A percentile compares a stretch with the other conserved stretches of the same genome.
These are phyloP conservation scores for Halyomorpha halys DNA, from an alignment of 1,140 invertebrate species.

Conservation along the genomic window DNA sequence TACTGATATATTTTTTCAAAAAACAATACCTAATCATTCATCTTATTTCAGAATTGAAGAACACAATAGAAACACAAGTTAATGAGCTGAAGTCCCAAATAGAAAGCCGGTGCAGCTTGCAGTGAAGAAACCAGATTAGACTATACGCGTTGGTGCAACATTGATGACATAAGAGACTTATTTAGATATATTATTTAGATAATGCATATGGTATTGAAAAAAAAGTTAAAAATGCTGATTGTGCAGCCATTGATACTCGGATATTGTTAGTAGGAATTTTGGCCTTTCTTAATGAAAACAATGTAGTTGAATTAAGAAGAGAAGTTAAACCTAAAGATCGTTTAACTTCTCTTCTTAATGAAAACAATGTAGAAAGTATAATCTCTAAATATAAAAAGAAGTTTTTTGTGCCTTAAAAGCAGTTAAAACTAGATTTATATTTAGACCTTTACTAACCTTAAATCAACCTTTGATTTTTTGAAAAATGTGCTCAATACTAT, in stretches of 20 bases:
- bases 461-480: background rate
- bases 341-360: too few relatives aligned
- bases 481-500: slow-evolving; percentile 13
- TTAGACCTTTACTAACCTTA: slow-evolving; percentile 11
- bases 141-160: slow-evolving; percentile 23
- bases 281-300: slow-evolving; percentile 2
- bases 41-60: slow-evolving; percentile 75
- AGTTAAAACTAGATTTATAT: slow-evolving; percentile 20
- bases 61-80: slow-evolving; percentile 87
- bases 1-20: too few relatives aligned
- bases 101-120: slow-evolving; percentile 85
- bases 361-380: background rate
- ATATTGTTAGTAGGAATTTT: background rate
- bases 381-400: slow-evolving; percentile 18
- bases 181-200: slow-evolving; percentile 22
- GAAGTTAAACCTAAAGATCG: too few relatives aligned
- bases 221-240: slow-evolving; percentile 3
- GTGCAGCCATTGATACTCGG: slow-evolving; percentile 4
- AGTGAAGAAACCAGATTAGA: slow-evolving; percentile 45
- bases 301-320: too few relatives aligned
- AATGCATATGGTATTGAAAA: slow-evolving; percentile 12
- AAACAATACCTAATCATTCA: too few relatives aligned
- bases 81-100: slow-evolving; percentile 88
- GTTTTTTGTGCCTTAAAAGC: slow-evolving; percentile 19
- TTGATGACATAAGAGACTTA: slow-evolving; percentile 26